A percentile compares a stretch with the other conserved stretches of the same genome.
Evolutionary conservation across 2,113 vertebrate genomes (phyloP).

Genomic region (Dasyprocta punctata): DNA sequence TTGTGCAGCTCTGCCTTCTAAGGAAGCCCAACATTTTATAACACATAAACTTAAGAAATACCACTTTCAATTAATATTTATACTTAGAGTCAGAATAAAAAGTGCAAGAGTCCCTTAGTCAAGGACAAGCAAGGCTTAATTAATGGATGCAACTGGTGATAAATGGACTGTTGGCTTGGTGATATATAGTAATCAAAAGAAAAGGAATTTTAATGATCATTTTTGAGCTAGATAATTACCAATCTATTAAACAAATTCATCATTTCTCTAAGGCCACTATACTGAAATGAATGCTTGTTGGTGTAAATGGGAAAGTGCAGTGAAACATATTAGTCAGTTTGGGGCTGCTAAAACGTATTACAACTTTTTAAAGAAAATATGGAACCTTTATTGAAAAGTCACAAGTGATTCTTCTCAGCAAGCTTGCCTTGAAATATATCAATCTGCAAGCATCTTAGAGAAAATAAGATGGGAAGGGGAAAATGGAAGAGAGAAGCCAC

Average conservation of each 20-base stretch:
- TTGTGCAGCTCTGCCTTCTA: background rate
- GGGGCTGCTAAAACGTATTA: slow-evolving; percentile 50
- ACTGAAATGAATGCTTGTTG: slow-evolving; percentile 82
- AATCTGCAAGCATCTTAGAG: slow-evolving; percentile 74
- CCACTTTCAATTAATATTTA: slow-evolving; percentile 73
- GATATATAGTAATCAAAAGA: slow-evolving; percentile 82
- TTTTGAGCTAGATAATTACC: slow-evolving; percentile 85
- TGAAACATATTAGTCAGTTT: slow-evolving; percentile 76
- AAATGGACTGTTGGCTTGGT: slow-evolving; percentile 81
- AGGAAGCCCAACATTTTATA: slow-evolving; percentile 66
- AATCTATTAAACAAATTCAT: slow-evolving; percentile 85
- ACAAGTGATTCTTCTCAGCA: slow-evolving; percentile 75
- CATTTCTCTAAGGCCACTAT: slow-evolving; percentile 83
- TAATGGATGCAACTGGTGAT: slow-evolving; percentile 82
- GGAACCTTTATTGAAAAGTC: slow-evolving; percentile 74
- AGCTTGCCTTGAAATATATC: slow-evolving; percentile 71
- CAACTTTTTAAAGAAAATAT: slow-evolving; percentile 75
- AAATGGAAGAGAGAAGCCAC: background rate
- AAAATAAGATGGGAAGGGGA: background rate
- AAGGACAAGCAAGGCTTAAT: slow-evolving; percentile 80
- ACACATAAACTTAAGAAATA: slow-evolving; percentile 49
- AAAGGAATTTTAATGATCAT: slow-evolving; percentile 84
- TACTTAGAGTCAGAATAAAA: slow-evolving; percentile 76
- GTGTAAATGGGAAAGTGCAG: slow-evolving; percentile 78
- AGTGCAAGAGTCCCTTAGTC: slow-evolving; percentile 67